phyloP scores from a whole-genome alignment of 2,797 vertebrate species.

The Echeneis naucrates region DNA sequence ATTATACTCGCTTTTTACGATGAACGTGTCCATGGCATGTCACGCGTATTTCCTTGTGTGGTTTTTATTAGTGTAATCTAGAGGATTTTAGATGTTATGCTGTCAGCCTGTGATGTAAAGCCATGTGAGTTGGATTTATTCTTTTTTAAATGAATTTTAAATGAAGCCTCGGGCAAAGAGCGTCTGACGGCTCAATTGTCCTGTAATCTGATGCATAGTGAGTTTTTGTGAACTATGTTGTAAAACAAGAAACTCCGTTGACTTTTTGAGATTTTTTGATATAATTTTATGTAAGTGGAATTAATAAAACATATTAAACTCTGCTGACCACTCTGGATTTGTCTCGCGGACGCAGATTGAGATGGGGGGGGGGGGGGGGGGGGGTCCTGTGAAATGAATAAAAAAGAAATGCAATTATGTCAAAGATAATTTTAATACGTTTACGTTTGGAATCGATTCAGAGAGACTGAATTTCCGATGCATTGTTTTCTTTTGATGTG shows the following conservation, averaged over 20 bases:
- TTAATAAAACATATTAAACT: conserved; percentile 84
- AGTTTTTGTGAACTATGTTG: conserved; percentile 81
- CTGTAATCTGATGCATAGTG: conserved; percentile 81
- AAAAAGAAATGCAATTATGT: neutral
- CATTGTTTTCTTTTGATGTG: neutral
- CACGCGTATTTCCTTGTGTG: conserved; percentile 84
- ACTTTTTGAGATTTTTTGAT: conserved; percentile 84
- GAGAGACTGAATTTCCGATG: neutral
- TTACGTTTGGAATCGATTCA: neutral
- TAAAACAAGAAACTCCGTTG: conserved; percentile 70
- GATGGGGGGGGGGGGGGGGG: no score
- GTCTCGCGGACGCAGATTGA: conserved; percentile 1
- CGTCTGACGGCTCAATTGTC: conserved; percentile 72
- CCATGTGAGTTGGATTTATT: conserved; percentile 74
- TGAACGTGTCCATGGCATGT: conserved; percentile 85
- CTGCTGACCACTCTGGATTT: conserved; percentile 29
- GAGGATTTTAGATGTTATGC: conserved; percentile 83
- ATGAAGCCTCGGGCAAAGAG: conserved; percentile 54
- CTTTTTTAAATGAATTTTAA: conserved; percentile 65
- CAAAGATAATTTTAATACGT: neutral
- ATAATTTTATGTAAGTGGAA: conserved; percentile 88
- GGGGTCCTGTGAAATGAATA: neutral
- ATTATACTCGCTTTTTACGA: conserved; percentile 70
- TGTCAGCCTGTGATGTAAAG: conserved; percentile 86
- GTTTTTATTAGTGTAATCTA: conserved; percentile 83